These are phyloP conservation scores for honey bee (Apis mellifera) DNA, from an alignment of 1,140 invertebrate species.

Conservation along the genomic window Amel_HAv3.1 CM009939.2:9143001-9143500, in stretches of 20 bases:
- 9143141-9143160: background rate
- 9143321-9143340: conserved; percentile 32
- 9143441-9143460: background rate
- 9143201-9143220: too few species aligned
- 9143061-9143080: too few species aligned
- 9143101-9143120: background rate
- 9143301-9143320: conserved; percentile 28
- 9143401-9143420: background rate
- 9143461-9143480: background rate
- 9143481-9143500: background rate
- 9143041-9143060: background rate
- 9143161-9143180: background rate
- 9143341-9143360: conserved; percentile 26
- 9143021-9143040: background rate
- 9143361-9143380: too few species aligned
- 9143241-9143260: background rate
- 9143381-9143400: background rate
- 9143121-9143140: background rate
- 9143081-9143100: background rate
- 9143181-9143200: too few species aligned
- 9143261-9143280: conserved; percentile 17
- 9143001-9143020: background rate
- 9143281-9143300: background rate
- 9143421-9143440: background rate
- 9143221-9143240: background rate